phyloP scores from a whole-genome alignment of 2,113 vertebrate genomes.

The Varanus komodoensis region DNA sequence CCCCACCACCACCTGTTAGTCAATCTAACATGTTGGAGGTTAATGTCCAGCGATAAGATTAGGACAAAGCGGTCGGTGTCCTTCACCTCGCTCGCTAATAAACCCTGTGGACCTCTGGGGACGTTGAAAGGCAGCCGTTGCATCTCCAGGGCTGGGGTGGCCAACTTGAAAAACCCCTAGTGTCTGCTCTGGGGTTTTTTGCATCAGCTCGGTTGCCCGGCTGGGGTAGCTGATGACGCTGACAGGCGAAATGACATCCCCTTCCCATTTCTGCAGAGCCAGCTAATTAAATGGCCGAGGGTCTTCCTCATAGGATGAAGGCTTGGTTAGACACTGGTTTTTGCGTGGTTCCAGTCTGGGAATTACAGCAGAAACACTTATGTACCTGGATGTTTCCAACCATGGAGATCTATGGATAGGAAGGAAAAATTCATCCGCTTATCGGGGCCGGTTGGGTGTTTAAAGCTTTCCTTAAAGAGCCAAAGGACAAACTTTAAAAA shows the following conservation, averaged over 20 bases:
- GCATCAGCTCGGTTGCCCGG: not conserved
- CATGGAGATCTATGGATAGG: too few relatives aligned
- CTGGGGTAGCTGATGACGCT: too few relatives aligned
- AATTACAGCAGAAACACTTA: too few relatives aligned
- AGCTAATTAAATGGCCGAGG: not conserved
- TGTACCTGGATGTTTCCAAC: too few relatives aligned
- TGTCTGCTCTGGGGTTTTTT: not conserved
- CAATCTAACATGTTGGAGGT: constrained; percentile 24
- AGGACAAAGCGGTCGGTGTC: not conserved
- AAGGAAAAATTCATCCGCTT: too few relatives aligned
- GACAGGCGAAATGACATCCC: not conserved
- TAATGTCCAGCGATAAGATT: constrained; percentile 25
- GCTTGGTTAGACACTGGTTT: not conserved
- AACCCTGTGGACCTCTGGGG: not conserved
- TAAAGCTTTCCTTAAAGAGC: too few relatives aligned
- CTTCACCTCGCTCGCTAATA: constrained; percentile 1
- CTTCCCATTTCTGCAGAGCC: not conserved
- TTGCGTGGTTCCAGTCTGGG: not conserved
- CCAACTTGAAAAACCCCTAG: not conserved
- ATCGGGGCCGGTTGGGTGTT: too few relatives aligned
- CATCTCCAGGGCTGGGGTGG: not conserved
- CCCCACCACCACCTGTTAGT: not conserved
- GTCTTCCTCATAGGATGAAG: not conserved
- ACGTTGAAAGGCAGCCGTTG: too few relatives aligned
- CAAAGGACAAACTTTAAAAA: too few relatives aligned